Base-by-base conservation (phyloP, 2,888 invertebrate species). In the Drosophila flavopinicola region DNA sequence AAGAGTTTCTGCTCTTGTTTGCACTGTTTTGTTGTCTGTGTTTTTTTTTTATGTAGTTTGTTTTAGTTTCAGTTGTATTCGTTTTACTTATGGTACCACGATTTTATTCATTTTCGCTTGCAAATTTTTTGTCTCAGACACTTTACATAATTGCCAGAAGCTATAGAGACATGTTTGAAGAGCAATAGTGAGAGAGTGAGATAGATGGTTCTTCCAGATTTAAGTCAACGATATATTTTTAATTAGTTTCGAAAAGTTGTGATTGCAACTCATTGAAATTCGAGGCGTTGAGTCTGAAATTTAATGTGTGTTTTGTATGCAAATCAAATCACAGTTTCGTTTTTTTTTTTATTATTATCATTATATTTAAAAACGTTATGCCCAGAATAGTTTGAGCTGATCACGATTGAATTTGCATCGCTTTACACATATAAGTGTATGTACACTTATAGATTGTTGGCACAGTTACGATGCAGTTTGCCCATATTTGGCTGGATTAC, bases 51-150 rank as follows among this genome's bases (percentile, higher is more conserved):
- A 44, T 60, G 37, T 54, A 47, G 7, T 30, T 47, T n/a, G n/a
- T n/a, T 51, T 58, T 49, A 30, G 54, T 68, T 68, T 44, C 27
- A n/a, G 49, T 54, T 57, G n/a, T n/a, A n/a, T 67, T 68, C 49
- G 74, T 68, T 44, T 35, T 49, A 20, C 15, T 76, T 75, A 67
- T 78, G 85, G 83, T 76, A 88, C 78, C 76, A 87, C 85, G 70
- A 85, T 79, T 87, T 87, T 87, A 83, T 83, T 86, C 86, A 87
- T 84, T 87, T 85, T 82, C 73, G 60, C 54, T 68, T 61, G 57
- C 44, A 58, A 65, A 52, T 66, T 69, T 53, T 56, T 37, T 11
- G 13, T 30, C 61, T 41, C 66, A 72, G 39, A 54, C 60, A 53
- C 68, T 83, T 79, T 85, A 79, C 86, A 79, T 85, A 76, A 83